Conservation (phyloP, 2,113 vertebrate species). For the Asarcornis scutulata region DNA sequence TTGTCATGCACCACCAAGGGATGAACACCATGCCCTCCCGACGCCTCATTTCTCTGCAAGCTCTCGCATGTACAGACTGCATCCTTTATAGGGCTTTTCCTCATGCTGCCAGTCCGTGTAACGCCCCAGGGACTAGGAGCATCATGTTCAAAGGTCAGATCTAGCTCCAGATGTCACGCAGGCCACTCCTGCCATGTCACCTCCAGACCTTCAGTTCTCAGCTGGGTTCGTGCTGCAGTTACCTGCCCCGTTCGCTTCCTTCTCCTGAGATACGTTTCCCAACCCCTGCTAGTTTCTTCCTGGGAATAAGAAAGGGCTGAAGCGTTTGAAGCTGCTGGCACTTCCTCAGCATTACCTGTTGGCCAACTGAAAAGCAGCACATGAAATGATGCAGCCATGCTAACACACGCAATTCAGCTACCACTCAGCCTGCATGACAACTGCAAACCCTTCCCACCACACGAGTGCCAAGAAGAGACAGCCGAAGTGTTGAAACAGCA, state of each 20-base stretch:
- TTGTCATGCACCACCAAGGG: not conserved
- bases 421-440: not conserved
- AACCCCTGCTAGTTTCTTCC: not conserved
- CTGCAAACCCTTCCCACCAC: not conserved
- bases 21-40: not conserved
- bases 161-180: not conserved
- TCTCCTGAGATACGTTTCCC: not conserved
- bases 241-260: not conserved
- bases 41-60: not conserved
- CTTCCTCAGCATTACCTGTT: not conserved
- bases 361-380: not conserved
- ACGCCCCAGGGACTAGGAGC: not conserved
- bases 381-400: not conserved
- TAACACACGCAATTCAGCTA: not conserved
- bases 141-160: not conserved
- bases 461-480: not conserved
- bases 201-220: not conserved
- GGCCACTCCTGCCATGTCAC: not conserved
- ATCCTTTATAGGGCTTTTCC: not conserved
- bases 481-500: not conserved
- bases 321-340: not conserved
- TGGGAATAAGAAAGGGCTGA: not conserved
- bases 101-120: not conserved
- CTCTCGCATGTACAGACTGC: not conserved
- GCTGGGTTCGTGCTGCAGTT: not conserved